These are phyloP conservation scores for Muscina levida DNA, from an alignment of 2,888 invertebrate genomes.

Conservation along the genomic window DNA sequence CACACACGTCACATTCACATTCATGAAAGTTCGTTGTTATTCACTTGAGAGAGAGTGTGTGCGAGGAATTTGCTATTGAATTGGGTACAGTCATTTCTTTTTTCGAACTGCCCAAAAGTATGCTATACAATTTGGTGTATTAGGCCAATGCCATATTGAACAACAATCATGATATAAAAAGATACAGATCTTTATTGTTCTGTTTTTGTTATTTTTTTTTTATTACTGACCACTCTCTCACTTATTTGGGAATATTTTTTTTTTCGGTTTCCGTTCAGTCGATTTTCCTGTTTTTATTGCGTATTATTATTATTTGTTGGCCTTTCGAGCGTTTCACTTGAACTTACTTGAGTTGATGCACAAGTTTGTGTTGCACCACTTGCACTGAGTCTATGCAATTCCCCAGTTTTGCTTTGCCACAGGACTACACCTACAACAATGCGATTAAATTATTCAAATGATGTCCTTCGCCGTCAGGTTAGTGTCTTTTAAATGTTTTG, in stretches of 20 bases:
- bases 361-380: constrained; percentile 80
- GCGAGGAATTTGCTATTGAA: background rate
- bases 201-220: background rate
- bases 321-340: background rate
- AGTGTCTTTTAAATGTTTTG: constrained; percentile 48
- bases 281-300: constrained; percentile 20
- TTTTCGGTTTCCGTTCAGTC: constrained; percentile 16
- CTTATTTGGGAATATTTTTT: constrained; percentile 5
- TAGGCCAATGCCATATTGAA: background rate
- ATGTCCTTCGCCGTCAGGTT: constrained; percentile 35
- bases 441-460: constrained; percentile 44
- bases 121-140: constrained; percentile 39
- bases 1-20: constrained; percentile 7
- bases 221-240: background rate
- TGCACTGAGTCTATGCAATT: constrained; percentile 84
- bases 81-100: background rate
- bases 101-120: constrained; percentile 54
- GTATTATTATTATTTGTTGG: background rate
- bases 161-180: background rate
- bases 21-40: no score
- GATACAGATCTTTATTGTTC: constrained; percentile 6
- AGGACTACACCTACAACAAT: constrained; percentile 19
- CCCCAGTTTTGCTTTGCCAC: constrained; percentile 81
- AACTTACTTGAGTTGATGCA: constrained; percentile 79
- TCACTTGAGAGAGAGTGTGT: no score